Evolutionary conservation across 2,888 invertebrate genomes (phyloP).

Genomic region (Brachyptera risi): DNA sequence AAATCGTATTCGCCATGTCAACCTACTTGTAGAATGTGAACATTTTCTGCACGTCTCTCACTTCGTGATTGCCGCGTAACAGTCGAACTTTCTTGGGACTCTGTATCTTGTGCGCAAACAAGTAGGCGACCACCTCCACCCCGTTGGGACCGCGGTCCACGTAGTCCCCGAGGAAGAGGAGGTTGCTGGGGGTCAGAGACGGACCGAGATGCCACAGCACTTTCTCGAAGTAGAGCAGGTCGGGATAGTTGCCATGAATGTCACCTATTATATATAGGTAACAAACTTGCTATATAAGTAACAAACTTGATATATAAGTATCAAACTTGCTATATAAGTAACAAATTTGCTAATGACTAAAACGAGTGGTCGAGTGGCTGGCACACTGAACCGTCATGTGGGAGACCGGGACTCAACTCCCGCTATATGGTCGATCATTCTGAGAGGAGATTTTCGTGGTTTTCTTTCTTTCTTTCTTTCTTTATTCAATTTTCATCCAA

Average conservation of each 20-base stretch:
- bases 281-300: background rate
- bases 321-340: background rate
- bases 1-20: too few species aligned
- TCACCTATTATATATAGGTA: constrained; percentile 52
- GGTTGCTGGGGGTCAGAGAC: constrained; percentile 56
- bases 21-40: constrained; percentile 58
- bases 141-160: constrained; percentile 69
- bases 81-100: constrained; percentile 60
- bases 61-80: constrained; percentile 71
- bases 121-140: constrained; percentile 64
- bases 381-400: too few species aligned
- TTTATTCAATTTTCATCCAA: too few species aligned
- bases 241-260: constrained; percentile 68
- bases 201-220: constrained; percentile 66
- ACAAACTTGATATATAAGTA: background rate
- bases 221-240: constrained; percentile 64
- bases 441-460: too few species aligned
- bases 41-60: constrained; percentile 67
- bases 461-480: too few species aligned
- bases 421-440: too few species aligned
- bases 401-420: too few species aligned
- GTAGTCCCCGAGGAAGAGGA: constrained; percentile 72
- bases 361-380: too few species aligned
- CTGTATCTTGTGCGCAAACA: constrained; percentile 66
- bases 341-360: too few species aligned